Evolutionary conservation across 23 tunicate species (phyloP), one percentile per base, ranked within the genome.

Genomic region (Diplosoma virens): DNA sequence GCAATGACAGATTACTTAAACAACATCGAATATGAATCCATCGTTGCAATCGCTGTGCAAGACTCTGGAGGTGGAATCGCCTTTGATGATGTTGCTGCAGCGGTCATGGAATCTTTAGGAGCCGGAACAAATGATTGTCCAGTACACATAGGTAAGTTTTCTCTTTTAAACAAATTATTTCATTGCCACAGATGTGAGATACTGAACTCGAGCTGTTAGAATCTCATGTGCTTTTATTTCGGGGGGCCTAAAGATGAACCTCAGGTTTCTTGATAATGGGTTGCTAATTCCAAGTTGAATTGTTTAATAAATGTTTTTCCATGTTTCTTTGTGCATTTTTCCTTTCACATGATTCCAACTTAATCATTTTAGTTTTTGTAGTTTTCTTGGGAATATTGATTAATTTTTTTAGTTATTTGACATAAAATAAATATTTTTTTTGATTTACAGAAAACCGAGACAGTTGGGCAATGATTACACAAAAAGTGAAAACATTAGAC

Each of bases 111-210:
- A 77, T 35, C 70, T 18, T 34, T 92, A 48, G 97, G 97, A 61
- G 97, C 97, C 7, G 91, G 92, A 27, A 79, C 93, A 25, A 73
- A 33, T 1, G 74, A 70, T 50, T 92, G 97, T 52, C 97, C 97
- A 2, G 59, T 84, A 22, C 53, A 25, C 32, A 24, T 76, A 33
- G 67, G 81, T 76, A 50, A n/a, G n/a, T n/a, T n/a, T n/a, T n/a
- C n/a, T n/a, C n/a, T n/a, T n/a, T n/a, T n/a, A n/a, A n/a, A n/a
- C n/a, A n/a, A n/a, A n/a, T n/a, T n/a, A n/a, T n/a, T n/a, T n/a
- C n/a, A n/a, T n/a, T n/a, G n/a, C n/a, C n/a, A n/a, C n/a, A n/a
- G n/a, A n/a, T n/a, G n/a, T n/a, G n/a, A n/a, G n/a, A n/a, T n/a
- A n/a, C n/a, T n/a, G n/a, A n/a, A n/a, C n/a, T n/a, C n/a, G n/a